Base-by-base conservation (phyloP, 2,797 vertebrate genomes). In the Artibeus lituratus region DNA sequence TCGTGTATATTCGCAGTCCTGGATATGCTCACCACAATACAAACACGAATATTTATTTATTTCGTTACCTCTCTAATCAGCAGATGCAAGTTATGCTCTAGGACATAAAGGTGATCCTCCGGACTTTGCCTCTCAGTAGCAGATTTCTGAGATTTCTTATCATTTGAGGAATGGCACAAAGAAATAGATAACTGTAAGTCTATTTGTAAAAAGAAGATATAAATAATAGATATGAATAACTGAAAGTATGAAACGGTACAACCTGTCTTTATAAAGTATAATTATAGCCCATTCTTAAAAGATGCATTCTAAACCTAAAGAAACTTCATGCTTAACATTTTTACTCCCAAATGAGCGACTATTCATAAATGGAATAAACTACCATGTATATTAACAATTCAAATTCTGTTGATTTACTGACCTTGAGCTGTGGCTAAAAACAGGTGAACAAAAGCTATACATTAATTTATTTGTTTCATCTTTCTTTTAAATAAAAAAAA, bases 81-180 rank as follows among this genome's bases (percentile, higher is more conserved):
- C 10, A 99, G 99, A 97, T 99, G 99, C 84, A 99, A 98, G 94
- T 99, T 99, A 97, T 99, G 99, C 94, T 99, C 99, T 9, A 99
- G 98, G 21, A 99, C 99, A 49, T 99, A 99, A 1, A 99, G 99
- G 96, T 99, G 99, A 96, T 99, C 99, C 32, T 99, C 99, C 4
- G 99, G 98, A 97, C 98, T 99, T 83, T 98, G 98, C 97, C 99
- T 99, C 86, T 99, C 99, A 22, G 99, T 98, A 95, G 99, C 98
- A 4, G 97, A 85, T 67, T 99, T 99, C 1, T 99, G 99, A 95
- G 98, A 99, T 98, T 99, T 99, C 98, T 99, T 99, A 89, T 99
- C 99, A 87, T 99, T 99, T 83, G 98, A 99, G 6, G 99, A 99
- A 98, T 99, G 99, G 96, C 99, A 99, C 74, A 99, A 98, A 67